Percentiles rank a stretch among this genome's conserved stretches.
Evolutionary conservation across 2,888 invertebrate species (phyloP).

Genomic region (Pristionchus entomophagus): DNA sequence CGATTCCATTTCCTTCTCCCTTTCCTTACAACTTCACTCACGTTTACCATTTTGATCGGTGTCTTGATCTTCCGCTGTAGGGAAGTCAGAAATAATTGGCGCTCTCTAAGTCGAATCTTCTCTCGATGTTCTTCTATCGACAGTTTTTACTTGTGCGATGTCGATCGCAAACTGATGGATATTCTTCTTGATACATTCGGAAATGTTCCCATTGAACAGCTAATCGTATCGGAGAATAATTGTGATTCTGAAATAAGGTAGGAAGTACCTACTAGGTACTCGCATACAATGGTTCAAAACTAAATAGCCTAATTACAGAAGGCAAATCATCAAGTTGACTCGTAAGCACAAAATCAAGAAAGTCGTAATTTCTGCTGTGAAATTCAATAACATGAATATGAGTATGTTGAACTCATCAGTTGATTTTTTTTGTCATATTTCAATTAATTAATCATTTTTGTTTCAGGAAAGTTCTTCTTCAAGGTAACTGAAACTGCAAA

Average conservation of each 20-base stretch:
- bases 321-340: not conserved
- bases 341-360: not conserved
- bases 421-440: too few species aligned
- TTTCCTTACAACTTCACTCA: not conserved
- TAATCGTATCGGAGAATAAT: not conserved
- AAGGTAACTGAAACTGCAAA: not conserved
- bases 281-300: not conserved
- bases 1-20: not conserved
- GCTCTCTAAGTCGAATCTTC: not conserved
- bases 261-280: not conserved
- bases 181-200: not conserved
- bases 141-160: not conserved
- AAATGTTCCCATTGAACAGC: not conserved
- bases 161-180: not conserved
- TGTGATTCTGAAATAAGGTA: not conserved
- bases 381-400: not conserved
- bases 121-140: not conserved
- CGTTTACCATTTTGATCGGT: not conserved
- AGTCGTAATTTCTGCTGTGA: not conserved
- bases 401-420: too few species aligned
- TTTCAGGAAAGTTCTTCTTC: not conserved
- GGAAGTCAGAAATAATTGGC: not conserved
- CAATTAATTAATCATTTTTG: not conserved
- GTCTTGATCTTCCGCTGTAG: not conserved
- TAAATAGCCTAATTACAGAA: not conserved